A percentile compares a stretch with the other conserved stretches of the same genome.
Evolutionary conservation across 2,888 invertebrate species (phyloP).

Genomic region (Trissolcus brochymenae): DNA sequence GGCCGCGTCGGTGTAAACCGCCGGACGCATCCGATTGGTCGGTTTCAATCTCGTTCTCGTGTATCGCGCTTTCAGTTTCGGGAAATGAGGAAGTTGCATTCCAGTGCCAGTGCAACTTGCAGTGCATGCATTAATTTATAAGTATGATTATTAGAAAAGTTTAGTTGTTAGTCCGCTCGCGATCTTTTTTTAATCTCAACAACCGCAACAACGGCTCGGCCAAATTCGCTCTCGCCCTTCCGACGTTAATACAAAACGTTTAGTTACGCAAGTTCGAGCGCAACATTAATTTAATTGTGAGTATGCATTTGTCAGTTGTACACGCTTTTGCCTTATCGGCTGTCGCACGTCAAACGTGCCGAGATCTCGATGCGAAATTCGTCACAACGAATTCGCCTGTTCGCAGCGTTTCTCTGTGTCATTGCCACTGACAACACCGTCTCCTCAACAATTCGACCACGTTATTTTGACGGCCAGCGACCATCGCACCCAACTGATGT

Average conservation of each 20-base stretch:
- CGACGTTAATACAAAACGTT: slow-evolving; percentile 11
- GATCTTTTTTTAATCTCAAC: slow-evolving; percentile 24
- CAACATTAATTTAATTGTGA: slow-evolving; percentile 44
- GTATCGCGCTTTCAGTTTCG: slow-evolving; percentile 41
- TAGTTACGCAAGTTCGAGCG: slow-evolving; percentile 43
- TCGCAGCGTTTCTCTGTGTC: slow-evolving; percentile 1
- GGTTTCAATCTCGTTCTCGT: slow-evolving; percentile 12
- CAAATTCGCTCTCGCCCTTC: slow-evolving; percentile 7
- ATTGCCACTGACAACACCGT: slow-evolving; percentile 10
- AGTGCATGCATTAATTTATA: slow-evolving; percentile 48
- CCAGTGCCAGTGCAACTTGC: slow-evolving; percentile 49
- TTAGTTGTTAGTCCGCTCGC: slow-evolving; percentile 36
- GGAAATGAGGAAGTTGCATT: slow-evolving; percentile 47
- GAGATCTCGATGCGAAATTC: slow-evolving; percentile 6
- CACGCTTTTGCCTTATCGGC: slow-evolving; percentile 1
- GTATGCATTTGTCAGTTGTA: slow-evolving; percentile 14
- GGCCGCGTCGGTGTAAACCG: slow-evolving; percentile 2
- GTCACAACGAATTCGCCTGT: neutral
- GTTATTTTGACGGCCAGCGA: slow-evolving; percentile 4
- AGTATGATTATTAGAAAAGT: slow-evolving; percentile 52
- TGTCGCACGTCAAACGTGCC: neutral
- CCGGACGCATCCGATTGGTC: neutral
- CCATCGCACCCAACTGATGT: slow-evolving; percentile 1
- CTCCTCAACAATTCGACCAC: neutral
- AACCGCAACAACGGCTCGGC: slow-evolving; percentile 9